Base-by-base conservation (phyloP, 2,113 vertebrate species). In the Toxostoma redivivum region DNA sequence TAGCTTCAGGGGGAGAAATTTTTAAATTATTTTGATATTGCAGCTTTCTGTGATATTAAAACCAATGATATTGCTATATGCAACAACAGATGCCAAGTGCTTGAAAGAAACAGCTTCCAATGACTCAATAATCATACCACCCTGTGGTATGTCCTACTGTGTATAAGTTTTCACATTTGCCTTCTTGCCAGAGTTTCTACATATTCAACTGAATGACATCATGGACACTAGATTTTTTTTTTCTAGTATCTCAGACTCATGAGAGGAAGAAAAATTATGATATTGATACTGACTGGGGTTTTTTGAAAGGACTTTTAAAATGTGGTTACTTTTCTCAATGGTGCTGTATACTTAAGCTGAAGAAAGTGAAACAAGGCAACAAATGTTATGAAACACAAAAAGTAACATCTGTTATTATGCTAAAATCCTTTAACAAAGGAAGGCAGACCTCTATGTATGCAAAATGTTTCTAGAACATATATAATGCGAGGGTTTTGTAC, bases 201-300 rank as follows among this genome's bases (percentile, higher is more conserved):
- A 0, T 21, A 25, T 73, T 81, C 25, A 15, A 21, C 62, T 57
- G 62, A 45, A 4, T 48, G 28, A 42, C 6, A 47, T 80, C 23
- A 69, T 0, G 1, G 23, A 58, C 9, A 9, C 4, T 25, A 44
- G 9, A 21, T 42, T 31, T 45, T 47, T 50, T 47, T 69, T 47
- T 85, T 15, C 40, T 76, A 19, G 13, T 3, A 4, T 38, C 19
- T 38, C 14, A n/a, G 40, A 38, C 7, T 74, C 11, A 15, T 2
- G 2, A 61, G 10, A 7, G 31, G 13, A 78, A 70, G 56, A 81
- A 67, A 47, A 33, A 60, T 20, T 38, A 25, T 71, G 5, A 56
- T 5, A 31, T 18, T 31, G 14, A 48, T 70, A 25, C 1, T 61
- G 3, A 25, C 1, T 61, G 3, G 5, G 4, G 6, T 38, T 61